Evolutionary conservation across 1,140 invertebrate genomes (phyloP), one percentile per base, ranked within the genome.

Genomic region (Anoplolepis gracilipes): DNA sequence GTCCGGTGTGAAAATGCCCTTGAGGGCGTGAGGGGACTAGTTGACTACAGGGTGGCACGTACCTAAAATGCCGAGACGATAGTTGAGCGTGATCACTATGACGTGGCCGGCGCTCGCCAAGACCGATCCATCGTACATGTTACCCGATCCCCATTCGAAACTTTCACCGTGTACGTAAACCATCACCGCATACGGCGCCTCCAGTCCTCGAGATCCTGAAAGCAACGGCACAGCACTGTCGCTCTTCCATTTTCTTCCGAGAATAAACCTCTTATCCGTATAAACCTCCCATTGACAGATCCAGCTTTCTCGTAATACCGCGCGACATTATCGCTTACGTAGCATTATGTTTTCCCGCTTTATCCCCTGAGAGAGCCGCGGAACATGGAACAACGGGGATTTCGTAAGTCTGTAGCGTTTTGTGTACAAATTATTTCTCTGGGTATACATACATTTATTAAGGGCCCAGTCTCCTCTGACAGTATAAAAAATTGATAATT

Each of bases 21-120:
- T 22, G 19, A 36, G 65, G 33, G 6, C 46, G 13, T 36, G 46
- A 13, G 6, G 16, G 28, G 36, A 53, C 22, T n/a, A 2, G 36
- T 46, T 73, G 53, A 82, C 73, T 82, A 82, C 61, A 82, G 67
- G n/a, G 16, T 53, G 36, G 67, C 65, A 90, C 96, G 96, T 95
- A 98, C 98, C 98, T 92, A 99, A 95, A 86, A 98, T 96, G 78
- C 98, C 98, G 84, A 99, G 96, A 84, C 98, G 96, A 95, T 98
- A 98, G 96, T 98, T 99, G 89, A 99, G 95, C 42, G 97, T 98
- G 91, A 99, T 96, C 91, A 99, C 98, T 91, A 99, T 97, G 85
- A 98, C 97, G 93, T 98, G 97, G 76, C 98, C 97, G 91, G 97
- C 97, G 88, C 97, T 97, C 36, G 98, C 97, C 36, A 99, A 95